phyloP scores from a whole-genome alignment of 92 coral and sea anemone species.

The Ricordea florida region DNA sequence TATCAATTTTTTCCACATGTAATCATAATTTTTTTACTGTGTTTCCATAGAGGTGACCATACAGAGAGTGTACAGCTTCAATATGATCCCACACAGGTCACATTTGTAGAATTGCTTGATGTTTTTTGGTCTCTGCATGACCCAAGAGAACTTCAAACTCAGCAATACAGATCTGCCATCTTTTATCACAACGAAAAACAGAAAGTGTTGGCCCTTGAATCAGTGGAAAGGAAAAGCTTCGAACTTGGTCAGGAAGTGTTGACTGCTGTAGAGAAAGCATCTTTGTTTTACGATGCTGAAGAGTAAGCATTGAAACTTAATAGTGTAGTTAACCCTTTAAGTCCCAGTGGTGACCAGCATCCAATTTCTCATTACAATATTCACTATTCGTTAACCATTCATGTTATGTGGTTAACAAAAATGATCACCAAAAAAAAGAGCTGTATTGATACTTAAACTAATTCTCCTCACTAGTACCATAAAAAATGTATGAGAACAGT shows the following conservation, averaged over 20 bases:
- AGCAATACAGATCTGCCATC: conserved; percentile 75
- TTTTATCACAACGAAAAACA: conserved; percentile 73
- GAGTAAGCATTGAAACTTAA: too few relatives aligned
- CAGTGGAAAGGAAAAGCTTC: conserved; percentile 26
- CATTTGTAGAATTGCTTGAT: conserved; percentile 47
- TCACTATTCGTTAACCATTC: too few relatives aligned
- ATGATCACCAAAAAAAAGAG: too few relatives aligned
- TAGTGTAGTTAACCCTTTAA: too few relatives aligned
- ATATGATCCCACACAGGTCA: conserved; percentile 58
- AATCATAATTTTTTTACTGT: neutral
- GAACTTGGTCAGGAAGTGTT: conserved; percentile 1
- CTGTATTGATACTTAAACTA: too few relatives aligned
- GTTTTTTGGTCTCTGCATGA: conserved; percentile 78
- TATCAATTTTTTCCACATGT: neutral
- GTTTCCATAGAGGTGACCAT: conserved; percentile 66
- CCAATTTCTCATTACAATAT: too few relatives aligned
- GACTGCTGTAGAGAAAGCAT: conserved; percentile 65
- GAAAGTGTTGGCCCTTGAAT: conserved; percentile 46
- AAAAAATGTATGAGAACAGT: too few relatives aligned
- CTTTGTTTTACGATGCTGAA: conserved; percentile 76
- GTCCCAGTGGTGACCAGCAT: too few relatives aligned
- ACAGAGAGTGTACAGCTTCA: conserved; percentile 72
- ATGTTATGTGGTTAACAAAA: too few relatives aligned
- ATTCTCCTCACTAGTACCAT: too few relatives aligned
- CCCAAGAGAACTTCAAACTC: conserved; percentile 34